These are phyloP conservation scores for Amia ocellicauda DNA, from an alignment of 2,113 vertebrate species.

Conservation along the genomic window DNA sequence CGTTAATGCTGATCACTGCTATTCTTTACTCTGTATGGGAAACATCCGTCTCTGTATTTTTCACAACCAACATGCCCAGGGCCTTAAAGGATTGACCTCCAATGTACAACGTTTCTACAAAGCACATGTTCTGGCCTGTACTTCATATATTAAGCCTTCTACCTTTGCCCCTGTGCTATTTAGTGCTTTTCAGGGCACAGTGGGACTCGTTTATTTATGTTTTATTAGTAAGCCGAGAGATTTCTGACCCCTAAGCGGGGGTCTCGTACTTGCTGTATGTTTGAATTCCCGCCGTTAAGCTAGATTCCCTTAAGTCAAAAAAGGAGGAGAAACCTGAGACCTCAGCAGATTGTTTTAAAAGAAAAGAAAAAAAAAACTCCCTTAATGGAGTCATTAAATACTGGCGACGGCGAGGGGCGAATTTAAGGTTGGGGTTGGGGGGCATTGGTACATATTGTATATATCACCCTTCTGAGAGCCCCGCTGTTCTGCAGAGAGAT, in stretches of 20 bases:
- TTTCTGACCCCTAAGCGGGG: background rate
- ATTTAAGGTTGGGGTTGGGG: conserved; percentile 1
- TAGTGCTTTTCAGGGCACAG: no score
- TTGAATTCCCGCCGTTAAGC: background rate
- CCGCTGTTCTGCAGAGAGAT: conserved; percentile 4
- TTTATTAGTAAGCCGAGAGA: no score
- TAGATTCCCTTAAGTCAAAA: background rate
- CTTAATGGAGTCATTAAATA: conserved; percentile 27
- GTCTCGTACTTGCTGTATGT: background rate
- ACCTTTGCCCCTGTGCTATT: no score
- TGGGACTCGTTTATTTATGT: no score
- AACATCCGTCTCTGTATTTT: no score
- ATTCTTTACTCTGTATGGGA: no score
- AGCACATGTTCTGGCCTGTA: no score
- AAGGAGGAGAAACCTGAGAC: conserved; percentile 17
- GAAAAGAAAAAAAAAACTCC: conserved; percentile 8
- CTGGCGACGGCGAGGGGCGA: background rate
- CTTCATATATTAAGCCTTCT: no score
- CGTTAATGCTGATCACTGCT: no score
- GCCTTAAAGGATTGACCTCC: no score
- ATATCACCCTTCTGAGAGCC: conserved; percentile 4
- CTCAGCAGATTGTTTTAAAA: conserved; percentile 21
- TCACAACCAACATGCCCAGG: no score
- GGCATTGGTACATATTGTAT: conserved; percentile 15
- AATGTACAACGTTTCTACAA: no score